These are phyloP conservation scores for Ptilodon capucinus DNA, from an alignment of 2,888 invertebrate species.

Conservation along the genomic window DNA sequence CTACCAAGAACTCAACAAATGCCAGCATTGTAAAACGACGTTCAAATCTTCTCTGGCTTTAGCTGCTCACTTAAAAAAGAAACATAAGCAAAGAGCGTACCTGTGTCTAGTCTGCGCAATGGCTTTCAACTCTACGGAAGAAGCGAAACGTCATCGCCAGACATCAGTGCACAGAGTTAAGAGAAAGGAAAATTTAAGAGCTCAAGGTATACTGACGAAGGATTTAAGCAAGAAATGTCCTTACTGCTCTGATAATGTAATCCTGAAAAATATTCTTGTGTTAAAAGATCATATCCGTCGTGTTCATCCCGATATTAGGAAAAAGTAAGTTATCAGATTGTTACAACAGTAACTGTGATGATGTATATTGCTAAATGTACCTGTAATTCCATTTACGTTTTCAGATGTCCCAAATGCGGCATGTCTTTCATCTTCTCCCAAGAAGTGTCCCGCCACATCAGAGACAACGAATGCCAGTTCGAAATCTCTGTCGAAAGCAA, in stretches of 20 bases:
- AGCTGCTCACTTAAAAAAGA: constrained; percentile 85
- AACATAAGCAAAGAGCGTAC: constrained; percentile 83
- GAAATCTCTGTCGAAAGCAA: constrained; percentile 35
- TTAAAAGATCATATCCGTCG: constrained; percentile 84
- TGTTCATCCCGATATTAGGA: constrained; percentile 84
- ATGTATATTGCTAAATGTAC: not conserved
- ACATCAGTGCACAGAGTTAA: constrained; percentile 84
- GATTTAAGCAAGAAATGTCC: constrained; percentile 81
- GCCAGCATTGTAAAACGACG: constrained; percentile 82
- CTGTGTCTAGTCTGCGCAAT: constrained; percentile 87
- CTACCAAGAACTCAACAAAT: constrained; percentile 85
- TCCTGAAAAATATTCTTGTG: constrained; percentile 77
- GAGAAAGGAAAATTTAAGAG: constrained; percentile 68
- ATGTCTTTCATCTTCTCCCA: constrained; percentile 86
- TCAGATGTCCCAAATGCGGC: constrained; percentile 88
- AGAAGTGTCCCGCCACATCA: constrained; percentile 88
- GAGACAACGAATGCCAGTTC: constrained; percentile 82
- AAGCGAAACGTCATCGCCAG: constrained; percentile 86
- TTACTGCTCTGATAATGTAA: constrained; percentile 77
- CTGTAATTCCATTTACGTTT: constrained; percentile 32
- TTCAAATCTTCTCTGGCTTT: constrained; percentile 85
- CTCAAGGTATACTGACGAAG: constrained; percentile 59
- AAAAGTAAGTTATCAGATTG: constrained; percentile 78
- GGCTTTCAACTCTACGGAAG: constrained; percentile 83
- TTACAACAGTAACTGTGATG: too few species aligned